Evolutionary conservation across 1,140 invertebrate genomes (phyloP), one percentile per base, ranked within the genome.

Genomic region (Trinorchestia longiramus): DNA sequence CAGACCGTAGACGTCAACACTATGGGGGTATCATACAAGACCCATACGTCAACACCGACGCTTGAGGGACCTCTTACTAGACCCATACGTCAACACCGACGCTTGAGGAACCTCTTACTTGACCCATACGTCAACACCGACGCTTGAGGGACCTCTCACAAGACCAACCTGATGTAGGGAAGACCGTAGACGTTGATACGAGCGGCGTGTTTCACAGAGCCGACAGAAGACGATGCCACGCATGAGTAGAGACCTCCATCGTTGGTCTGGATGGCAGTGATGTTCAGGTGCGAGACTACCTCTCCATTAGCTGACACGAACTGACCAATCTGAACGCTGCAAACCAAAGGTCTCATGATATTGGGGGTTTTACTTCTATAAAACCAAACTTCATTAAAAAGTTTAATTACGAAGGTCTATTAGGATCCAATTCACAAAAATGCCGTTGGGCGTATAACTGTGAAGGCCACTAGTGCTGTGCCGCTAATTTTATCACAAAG

Each of bases 241-340:
- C 99, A 99, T 96, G 98, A 98, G 97, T 99, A 99, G 17, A 99
- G 98, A 95, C 99, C 99, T 95, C 99, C 99, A 97, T 99, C 99
- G 97, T 99, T 99, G 36, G 99, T 99, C 97, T 99, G 98, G 95
- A 99, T 98, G 57, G 98, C 98, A 11, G 98, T 99, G 96, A 99
- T 99, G 97, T 99, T 99, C 95, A 99, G 98, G 97, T 99, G 98
- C 1, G 99, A 99, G 92, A 99, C 98, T 41, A 99, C 98, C 97
- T 99, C 99, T 36, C 99, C 99, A 62, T 96, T 96, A 96, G 98
- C 98, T 15, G 98, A 98, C 0, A 99, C 98, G 97, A 99, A 99
- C 97, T 99, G 98, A 95, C 99, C 99, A 97, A 99, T 98, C 97
- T 98, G 98, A 95, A 98, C 97, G 96, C 98, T 98, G 96, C 95